These are phyloP conservation scores for Lepus townsendii DNA, from an alignment of 2,797 vertebrate genomes.

Conservation along the genomic window DNA sequence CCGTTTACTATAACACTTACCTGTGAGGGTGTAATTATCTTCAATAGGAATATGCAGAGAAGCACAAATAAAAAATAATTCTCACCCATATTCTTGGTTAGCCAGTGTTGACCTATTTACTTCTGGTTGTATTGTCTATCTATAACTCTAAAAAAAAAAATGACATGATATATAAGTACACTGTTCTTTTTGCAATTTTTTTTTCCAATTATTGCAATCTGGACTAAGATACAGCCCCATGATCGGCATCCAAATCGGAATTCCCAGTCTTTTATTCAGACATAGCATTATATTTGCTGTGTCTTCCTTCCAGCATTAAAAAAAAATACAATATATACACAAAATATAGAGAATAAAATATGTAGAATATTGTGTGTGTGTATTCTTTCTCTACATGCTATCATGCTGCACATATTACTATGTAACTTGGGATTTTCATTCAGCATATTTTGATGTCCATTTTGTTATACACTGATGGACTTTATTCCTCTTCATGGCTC, in stretches of 20 bases:
- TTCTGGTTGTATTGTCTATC: constrained; percentile 27
- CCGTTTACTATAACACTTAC: neutral
- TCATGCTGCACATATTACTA: constrained; percentile 8
- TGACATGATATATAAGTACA: neutral
- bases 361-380: neutral
- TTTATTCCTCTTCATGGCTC: constrained; percentile 31
- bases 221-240: neutral
- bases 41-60: constrained; percentile 47
- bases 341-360: neutral
- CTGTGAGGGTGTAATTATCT: constrained; percentile 50
- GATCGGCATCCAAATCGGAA: neutral
- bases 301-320: constrained; percentile 21
- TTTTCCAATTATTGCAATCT: neutral
- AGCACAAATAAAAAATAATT: constrained; percentile 58
- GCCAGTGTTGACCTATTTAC: neutral
- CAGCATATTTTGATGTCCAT: constrained; percentile 39
- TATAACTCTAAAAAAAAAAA: constrained; percentile 29
- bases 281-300: neutral
- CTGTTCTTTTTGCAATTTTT: constrained; percentile 11
- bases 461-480: constrained; percentile 8
- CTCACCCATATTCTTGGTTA: constrained; percentile 25
- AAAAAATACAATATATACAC: neutral
- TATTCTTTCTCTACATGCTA: constrained; percentile 28
- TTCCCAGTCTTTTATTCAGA: neutral
- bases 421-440: constrained; percentile 57